phyloP scores from a whole-genome alignment of 2,797 vertebrate genomes.

The Bradypodion pumilum region DNA sequence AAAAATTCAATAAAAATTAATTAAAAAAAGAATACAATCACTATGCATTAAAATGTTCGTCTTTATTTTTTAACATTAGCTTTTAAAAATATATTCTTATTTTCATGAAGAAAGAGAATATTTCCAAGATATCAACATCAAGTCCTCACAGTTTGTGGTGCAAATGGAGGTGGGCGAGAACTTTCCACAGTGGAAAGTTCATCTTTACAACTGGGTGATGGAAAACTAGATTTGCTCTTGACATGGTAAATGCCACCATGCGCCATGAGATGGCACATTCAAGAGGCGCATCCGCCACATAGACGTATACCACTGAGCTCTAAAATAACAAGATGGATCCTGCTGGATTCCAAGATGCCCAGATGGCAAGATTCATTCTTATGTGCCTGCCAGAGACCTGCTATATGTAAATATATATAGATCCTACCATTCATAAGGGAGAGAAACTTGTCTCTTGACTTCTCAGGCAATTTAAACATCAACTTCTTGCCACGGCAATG shows the following conservation, averaged over 20 bases:
- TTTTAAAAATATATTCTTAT: too few species aligned
- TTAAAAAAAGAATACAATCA: too few species aligned
- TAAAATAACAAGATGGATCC: too few species aligned
- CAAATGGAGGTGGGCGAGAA: too few species aligned
- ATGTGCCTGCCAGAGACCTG: neutral
- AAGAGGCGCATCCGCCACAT: neutral
- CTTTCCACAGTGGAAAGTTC: neutral
- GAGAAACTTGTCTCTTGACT: neutral
- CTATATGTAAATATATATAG: neutral
- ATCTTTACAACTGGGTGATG: neutral
- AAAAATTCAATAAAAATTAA: too few species aligned
- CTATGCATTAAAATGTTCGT: too few species aligned
- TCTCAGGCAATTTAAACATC: neutral
- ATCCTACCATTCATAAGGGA: neutral
- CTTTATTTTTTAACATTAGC: too few species aligned
- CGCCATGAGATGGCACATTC: neutral
- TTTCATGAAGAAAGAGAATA: too few species aligned
- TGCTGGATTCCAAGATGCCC: too few species aligned
- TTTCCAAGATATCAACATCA: too few species aligned
- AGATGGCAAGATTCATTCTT: neutral
- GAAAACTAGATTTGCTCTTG: neutral
- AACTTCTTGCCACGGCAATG: neutral
- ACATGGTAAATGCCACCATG: neutral
- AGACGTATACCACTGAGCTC: too few species aligned
- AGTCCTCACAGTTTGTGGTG: too few species aligned